phyloP scores from a whole-genome alignment of 1,140 invertebrate species.

The Mesaphorura yosii region DNA sequence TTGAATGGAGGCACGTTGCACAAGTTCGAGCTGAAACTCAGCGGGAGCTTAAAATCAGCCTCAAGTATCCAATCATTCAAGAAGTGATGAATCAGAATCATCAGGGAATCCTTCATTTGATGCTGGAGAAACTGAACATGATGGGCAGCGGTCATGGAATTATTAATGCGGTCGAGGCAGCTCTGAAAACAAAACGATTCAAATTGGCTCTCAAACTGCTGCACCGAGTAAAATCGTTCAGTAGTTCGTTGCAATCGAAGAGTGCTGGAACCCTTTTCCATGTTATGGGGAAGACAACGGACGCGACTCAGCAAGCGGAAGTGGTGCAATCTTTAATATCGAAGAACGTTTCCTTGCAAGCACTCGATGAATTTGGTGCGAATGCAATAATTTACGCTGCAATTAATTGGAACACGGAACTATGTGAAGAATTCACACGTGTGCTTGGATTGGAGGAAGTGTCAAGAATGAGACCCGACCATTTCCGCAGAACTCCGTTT shows the following conservation, averaged over 20 bases:
- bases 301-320: not conserved
- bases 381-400: slow-evolving; percentile 40
- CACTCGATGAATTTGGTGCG: slow-evolving; percentile 36
- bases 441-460: slow-evolving; percentile 28
- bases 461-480: slow-evolving; percentile 7
- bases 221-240: slow-evolving; percentile 24
- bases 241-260: slow-evolving; percentile 6
- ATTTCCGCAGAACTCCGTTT: slow-evolving; percentile 20
- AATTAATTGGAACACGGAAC: slow-evolving; percentile 34
- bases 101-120: slow-evolving; percentile 36
- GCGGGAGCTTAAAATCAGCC: slow-evolving; percentile 32
- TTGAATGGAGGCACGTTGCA: slow-evolving; percentile 10
- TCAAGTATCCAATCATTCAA: slow-evolving; percentile 32
- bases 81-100: slow-evolving; percentile 34
- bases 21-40: slow-evolving; percentile 17
- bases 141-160: slow-evolving; percentile 27
- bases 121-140: slow-evolving; percentile 33
- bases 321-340: slow-evolving; percentile 1
- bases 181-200: slow-evolving; percentile 38
- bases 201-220: slow-evolving; percentile 39
- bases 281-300: slow-evolving; percentile 30
- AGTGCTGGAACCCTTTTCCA: slow-evolving; percentile 32
- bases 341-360: slow-evolving; percentile 24
- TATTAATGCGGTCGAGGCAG: slow-evolving; percentile 33
- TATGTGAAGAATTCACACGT: slow-evolving; percentile 9